These are phyloP conservation scores for Teleogryllus occipitalis DNA, from an alignment of 1,140 invertebrate genomes.

Conservation along the genomic window DNA sequence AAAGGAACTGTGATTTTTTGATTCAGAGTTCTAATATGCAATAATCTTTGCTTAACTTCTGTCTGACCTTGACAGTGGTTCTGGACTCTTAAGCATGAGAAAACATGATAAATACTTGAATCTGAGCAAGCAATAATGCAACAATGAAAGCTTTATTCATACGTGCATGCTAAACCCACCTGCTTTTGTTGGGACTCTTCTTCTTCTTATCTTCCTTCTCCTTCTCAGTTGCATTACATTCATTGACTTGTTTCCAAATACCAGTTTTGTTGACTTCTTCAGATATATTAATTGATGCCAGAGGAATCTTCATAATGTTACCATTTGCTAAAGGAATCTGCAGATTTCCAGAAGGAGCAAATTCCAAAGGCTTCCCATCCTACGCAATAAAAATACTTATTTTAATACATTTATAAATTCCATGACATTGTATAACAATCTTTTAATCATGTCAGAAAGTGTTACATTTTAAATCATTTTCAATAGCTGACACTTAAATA, in stretches of 20 bases:
- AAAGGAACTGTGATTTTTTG: too few relatives aligned
- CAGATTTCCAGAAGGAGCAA: constrained; percentile 52
- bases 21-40: too few relatives aligned
- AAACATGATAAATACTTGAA: too few relatives aligned
- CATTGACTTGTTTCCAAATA: constrained; percentile 81
- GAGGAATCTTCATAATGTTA: constrained; percentile 84
- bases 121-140: too few relatives aligned
- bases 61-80: too few relatives aligned
- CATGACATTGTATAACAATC: too few relatives aligned
- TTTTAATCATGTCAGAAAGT: background rate
- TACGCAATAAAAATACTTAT: constrained; percentile 13
- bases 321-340: constrained; percentile 84
- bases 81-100: too few relatives aligned
- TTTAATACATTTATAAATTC: too few relatives aligned
- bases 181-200: constrained; percentile 35
- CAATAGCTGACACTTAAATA: background rate
- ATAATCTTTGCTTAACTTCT: too few relatives aligned
- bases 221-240: constrained; percentile 22
- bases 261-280: constrained; percentile 89
- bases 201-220: constrained; percentile 33
- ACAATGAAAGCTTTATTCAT: too few relatives aligned
- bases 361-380: constrained; percentile 19
- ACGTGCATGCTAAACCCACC: constrained; percentile 26
- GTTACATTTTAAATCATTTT: background rate
- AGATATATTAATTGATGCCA: constrained; percentile 81